phyloP scores from a whole-genome alignment of 2,888 invertebrate species.

The Mythimna impura region DNA sequence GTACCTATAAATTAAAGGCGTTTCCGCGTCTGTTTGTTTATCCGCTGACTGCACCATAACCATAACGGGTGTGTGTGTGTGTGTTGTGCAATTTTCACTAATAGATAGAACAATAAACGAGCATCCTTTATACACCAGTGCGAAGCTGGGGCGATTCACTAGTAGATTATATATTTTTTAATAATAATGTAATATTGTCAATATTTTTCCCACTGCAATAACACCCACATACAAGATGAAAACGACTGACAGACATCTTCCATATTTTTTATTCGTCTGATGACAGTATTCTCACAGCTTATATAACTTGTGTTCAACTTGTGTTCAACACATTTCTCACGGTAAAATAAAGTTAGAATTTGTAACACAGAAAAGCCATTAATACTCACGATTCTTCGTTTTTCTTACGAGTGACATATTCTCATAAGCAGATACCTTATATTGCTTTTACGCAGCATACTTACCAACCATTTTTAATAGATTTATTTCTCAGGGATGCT shows the following conservation, averaged over 20 bases:
- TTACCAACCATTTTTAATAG: not conserved
- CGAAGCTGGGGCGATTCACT: too few relatives aligned
- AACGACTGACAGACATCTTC: constrained; percentile 1
- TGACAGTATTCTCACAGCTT: constrained; percentile 42
- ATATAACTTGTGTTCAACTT: constrained; percentile 46
- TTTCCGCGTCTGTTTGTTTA: too few relatives aligned
- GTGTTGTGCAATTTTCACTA: too few relatives aligned
- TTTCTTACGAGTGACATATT: constrained; percentile 11
- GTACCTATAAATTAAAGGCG: too few relatives aligned
- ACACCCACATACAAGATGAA: not conserved
- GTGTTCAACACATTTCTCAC: constrained; percentile 54
- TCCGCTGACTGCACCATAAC: too few relatives aligned
- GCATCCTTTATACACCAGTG: too few relatives aligned
- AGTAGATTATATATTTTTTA: too few relatives aligned
- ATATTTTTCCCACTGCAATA: constrained; percentile 25
- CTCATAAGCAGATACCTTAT: not conserved
- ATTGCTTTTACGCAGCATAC: not conserved
- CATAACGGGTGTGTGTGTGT: too few relatives aligned
- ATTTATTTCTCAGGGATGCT: not conserved
- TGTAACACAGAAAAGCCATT: constrained; percentile 32
- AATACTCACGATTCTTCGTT: not conserved
- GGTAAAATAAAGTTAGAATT: constrained; percentile 15
- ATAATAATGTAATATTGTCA: too few relatives aligned
- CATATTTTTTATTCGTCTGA: not conserved
- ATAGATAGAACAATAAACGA: too few relatives aligned